Evolutionary conservation across 2,797 vertebrate species (phyloP), one percentile per base, ranked within the genome.

Genomic region (Pelobates cultripes): DNA sequence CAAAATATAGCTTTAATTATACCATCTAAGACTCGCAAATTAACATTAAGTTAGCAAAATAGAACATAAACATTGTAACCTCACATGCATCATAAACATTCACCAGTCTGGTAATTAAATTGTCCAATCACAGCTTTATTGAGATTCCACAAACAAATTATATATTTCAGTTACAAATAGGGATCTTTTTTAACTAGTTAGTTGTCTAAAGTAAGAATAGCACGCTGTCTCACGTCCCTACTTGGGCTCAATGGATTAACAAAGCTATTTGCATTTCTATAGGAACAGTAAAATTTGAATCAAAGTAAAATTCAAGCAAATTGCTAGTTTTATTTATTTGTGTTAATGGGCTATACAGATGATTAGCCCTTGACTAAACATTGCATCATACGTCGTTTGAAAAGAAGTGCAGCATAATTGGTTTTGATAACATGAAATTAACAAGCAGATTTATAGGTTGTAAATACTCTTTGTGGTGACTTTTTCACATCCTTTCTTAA

Each of bases 351-450:
- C 85, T 84, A 85, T 60, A 0, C 72, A 76, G 68, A 0, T 63
- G 13, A 73, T 73, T 85, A 81, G 0, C 79, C 79, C 70, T 81
- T 74, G 82, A 83, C 6, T 80, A 79, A 85, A 83, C 76, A 3
- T 77, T 83, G 5, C 41, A 82, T 89, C 87, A 73, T 80, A 86
- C 86, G 87, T 75, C 84, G 79, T 83, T 89, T 88, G 70, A 88
- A 88, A 87, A 85, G 83, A 78, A 78, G 88, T 85, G 86, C 15
- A 81, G 67, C 81, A 89, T 84, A 88, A 89, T 85, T 88, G 80
- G 81, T 86, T 92, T 88, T 87, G 91, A 91, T 91, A 90, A 89
- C 86, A 90, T 86, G 86, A 92, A 91, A 92, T 91, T 91, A 92
- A 89, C 89, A 89, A 72, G 87, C 86, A 84, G 86, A 89, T 92